Evolutionary conservation across 1,140 invertebrate species (phyloP).

Genomic region (Drosophila trapezifrons): DNA sequence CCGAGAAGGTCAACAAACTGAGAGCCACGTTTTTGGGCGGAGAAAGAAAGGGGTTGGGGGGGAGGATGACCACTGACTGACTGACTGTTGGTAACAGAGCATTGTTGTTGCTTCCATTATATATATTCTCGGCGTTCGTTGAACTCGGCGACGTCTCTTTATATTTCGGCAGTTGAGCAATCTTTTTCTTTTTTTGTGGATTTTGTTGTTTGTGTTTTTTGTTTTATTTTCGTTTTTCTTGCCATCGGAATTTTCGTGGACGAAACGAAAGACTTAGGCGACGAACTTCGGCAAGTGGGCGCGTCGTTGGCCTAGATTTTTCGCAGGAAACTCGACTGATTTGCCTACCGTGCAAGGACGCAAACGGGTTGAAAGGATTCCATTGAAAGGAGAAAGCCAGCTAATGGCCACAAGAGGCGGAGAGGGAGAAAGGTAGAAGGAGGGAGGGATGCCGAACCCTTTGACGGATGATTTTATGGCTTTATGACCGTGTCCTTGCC

Average conservation of each 20-base stretch:
- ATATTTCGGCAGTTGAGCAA: slow-evolving; percentile 63
- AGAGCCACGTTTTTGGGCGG: slow-evolving; percentile 58
- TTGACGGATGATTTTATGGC: slow-evolving; percentile 71
- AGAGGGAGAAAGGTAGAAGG: neutral
- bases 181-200: slow-evolving; percentile 43
- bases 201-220: slow-evolving; percentile 28
- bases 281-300: slow-evolving; percentile 57
- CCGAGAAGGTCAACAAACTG: slow-evolving; percentile 74
- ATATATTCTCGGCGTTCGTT: slow-evolving; percentile 73
- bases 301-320: slow-evolving; percentile 39
- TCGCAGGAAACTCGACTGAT: slow-evolving; percentile 51
- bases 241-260: slow-evolving; percentile 20
- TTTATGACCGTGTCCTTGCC: slow-evolving; percentile 76
- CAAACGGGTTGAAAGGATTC: slow-evolving; percentile 33
- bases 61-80: slow-evolving; percentile 61
- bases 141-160: slow-evolving; percentile 50
- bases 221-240: slow-evolving; percentile 23
- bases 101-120: slow-evolving; percentile 66
- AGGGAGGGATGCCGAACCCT: slow-evolving; percentile 44
- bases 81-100: slow-evolving; percentile 67
- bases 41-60: neutral
- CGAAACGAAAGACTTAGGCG: slow-evolving; percentile 71
- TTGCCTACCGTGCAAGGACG: slow-evolving; percentile 74
- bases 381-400: slow-evolving; percentile 48
- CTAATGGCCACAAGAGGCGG: slow-evolving; percentile 39